These are phyloP conservation scores for Campylorhamphus procurvoides DNA, from an alignment of 2,113 vertebrate genomes.

Conservation along the genomic window DNA sequence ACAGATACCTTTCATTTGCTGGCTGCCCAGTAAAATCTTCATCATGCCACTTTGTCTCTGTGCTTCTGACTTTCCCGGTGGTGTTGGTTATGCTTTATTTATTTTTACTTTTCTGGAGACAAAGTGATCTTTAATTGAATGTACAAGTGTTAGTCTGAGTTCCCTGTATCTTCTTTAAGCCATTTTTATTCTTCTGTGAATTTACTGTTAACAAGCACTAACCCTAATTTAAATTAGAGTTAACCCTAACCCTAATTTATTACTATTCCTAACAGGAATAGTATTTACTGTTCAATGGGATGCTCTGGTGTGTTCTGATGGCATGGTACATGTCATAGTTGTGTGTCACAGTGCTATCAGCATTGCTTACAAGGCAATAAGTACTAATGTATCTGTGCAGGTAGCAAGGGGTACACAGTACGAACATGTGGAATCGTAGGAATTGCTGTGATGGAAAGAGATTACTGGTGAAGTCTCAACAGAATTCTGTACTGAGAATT, in stretches of 20 bases:
- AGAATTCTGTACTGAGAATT: neutral
- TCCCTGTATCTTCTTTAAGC: neutral
- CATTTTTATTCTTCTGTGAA: neutral
- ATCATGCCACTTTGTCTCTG: neutral
- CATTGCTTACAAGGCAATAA: neutral
- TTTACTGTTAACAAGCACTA: neutral
- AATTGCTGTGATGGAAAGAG: neutral
- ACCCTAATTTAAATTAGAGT: too few species aligned
- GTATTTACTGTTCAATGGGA: neutral
- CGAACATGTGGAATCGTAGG: neutral
- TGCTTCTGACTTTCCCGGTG: neutral
- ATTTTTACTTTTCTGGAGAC: neutral
- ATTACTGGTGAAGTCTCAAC: neutral
- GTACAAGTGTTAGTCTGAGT: neutral
- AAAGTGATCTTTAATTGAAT: neutral
- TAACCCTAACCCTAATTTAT: neutral
- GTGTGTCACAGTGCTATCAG: neutral
- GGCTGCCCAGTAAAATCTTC: neutral
- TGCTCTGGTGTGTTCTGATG: neutral
- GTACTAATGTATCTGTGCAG: neutral
- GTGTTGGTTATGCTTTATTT: neutral
- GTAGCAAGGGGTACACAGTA: neutral
- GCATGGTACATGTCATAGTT: accelerated
- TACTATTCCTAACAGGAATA: neutral
- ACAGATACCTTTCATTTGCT: neutral